A percentile compares a stretch with the other conserved stretches of the same genome.
Conservation (phyloP, 2,888 invertebrate species). For the Sussaba pulchella region DNA sequence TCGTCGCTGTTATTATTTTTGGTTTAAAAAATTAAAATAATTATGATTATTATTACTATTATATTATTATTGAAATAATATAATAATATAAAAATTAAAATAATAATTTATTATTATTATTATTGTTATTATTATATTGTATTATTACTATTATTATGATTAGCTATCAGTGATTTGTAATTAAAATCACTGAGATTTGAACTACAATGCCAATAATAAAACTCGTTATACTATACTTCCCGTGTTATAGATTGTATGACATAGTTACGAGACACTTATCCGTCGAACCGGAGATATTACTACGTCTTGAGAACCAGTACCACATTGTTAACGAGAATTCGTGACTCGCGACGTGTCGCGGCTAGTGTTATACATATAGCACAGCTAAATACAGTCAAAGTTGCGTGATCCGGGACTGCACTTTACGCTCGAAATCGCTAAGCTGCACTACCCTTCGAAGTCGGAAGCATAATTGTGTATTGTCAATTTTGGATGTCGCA, state of each 20-base stretch:
- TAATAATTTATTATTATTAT: no score
- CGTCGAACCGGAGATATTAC: background rate
- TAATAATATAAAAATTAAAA: no score
- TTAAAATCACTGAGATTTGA: no score
- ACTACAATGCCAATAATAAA: background rate
- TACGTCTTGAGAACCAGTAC: constrained; percentile 22
- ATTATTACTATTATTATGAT: no score
- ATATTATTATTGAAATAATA: no score
- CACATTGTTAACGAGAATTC: constrained; percentile 8
- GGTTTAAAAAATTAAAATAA: no score
- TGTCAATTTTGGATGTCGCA: constrained; percentile 49
- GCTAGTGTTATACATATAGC: background rate
- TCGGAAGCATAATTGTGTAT: constrained; percentile 40
- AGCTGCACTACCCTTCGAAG: constrained; percentile 18
- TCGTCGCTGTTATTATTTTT: no score
- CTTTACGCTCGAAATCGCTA: constrained; percentile 46
- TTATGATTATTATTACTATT: no score
- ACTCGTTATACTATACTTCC: background rate
- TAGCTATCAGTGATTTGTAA: no score
- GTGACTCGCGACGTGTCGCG: background rate
- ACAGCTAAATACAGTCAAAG: no score
- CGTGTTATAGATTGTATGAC: constrained; percentile 20
- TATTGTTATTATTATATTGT: no score
- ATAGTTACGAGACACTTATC: background rate
- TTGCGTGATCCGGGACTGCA: constrained; percentile 15